Evolutionary conservation across 1,140 invertebrate species (phyloP), one percentile per base, ranked within the genome.

Genomic region (Colletes latitarsis): DNA sequence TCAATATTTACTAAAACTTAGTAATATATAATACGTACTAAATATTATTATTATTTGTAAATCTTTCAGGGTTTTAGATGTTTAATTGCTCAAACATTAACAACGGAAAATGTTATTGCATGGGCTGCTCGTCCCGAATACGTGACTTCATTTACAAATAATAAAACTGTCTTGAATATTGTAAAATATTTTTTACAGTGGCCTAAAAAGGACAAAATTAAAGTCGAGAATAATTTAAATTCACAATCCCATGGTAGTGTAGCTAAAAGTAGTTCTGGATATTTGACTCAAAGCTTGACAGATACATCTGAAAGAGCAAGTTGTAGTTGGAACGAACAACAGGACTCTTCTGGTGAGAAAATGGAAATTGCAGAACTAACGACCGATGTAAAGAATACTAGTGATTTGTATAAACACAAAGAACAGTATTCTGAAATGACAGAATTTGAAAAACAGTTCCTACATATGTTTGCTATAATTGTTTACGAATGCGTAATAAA

Each of bases 401-500:
- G 52, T 17, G 70, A 53, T 63, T 58, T 67, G 0, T 62, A 14
- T 43, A 84, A 88, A 60, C 12, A 77, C 1, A 64, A 84, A 9
- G 77, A 80, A 81, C 71, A 77, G 1, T 12, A 58, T 15, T 82
- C 82, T n/a, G 91, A 93, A 77, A 92, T 95, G 58, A 88, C 94
- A 3, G 93, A 94, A 46, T 93, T 94, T 57, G 95, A 96, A 88
- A 91, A 92, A 75, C 90, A 95, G 19, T 94, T 95, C 76, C 92
- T 96, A 53, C 96, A 98, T 89, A 94, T 95, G 17, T 92, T 98
- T 53, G 96, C 96, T 46, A 95, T 96, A 88, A 93, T 98, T 41
- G 95, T 97, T 52, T 98, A 98, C 88, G 97, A 98, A 90, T 98
- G 97, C 81, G 96, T 98, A 0, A 95, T 97, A 1, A 96, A 96